A percentile compares a stretch with the other conserved stretches of the same genome.
These are phyloP conservation scores for Coturnix japonica DNA, from an alignment of 2,113 vertebrate genomes.

Conservation along the genomic window DNA sequence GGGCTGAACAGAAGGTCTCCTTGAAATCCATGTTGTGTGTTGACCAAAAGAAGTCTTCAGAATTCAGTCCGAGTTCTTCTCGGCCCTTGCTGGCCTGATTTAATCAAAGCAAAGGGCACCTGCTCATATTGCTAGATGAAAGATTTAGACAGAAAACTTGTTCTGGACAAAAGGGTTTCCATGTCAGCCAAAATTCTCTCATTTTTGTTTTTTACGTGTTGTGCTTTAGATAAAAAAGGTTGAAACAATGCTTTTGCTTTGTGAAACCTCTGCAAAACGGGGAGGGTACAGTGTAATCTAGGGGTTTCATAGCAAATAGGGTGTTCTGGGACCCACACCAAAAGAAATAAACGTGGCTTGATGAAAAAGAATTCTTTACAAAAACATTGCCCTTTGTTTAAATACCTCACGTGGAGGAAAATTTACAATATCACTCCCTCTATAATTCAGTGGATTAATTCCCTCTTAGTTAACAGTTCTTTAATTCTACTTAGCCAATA, in stretches of 20 bases:
- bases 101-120: not conserved
- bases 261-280: not conserved
- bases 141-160: not conserved
- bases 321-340: not conserved
- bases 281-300: not conserved
- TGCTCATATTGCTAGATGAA: not conserved
- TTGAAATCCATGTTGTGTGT: not conserved
- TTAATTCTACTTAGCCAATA: not conserved
- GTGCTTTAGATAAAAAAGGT: not conserved
- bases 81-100: not conserved
- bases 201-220: not conserved
- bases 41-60: not conserved
- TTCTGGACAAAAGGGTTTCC: not conserved
- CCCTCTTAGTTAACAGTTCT: not conserved
- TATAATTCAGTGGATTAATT: not conserved
- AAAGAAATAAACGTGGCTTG: fast-evolving
- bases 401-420: not conserved
- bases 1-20: not conserved
- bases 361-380: not conserved
- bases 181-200: not conserved
- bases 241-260: not conserved
- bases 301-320: fast-evolving
- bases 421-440: not conserved
- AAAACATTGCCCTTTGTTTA: not conserved
- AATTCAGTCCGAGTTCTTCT: not conserved